These are phyloP conservation scores for Remorina albescens DNA, from an alignment of 2,797 vertebrate genomes.

Conservation along the genomic window DNA sequence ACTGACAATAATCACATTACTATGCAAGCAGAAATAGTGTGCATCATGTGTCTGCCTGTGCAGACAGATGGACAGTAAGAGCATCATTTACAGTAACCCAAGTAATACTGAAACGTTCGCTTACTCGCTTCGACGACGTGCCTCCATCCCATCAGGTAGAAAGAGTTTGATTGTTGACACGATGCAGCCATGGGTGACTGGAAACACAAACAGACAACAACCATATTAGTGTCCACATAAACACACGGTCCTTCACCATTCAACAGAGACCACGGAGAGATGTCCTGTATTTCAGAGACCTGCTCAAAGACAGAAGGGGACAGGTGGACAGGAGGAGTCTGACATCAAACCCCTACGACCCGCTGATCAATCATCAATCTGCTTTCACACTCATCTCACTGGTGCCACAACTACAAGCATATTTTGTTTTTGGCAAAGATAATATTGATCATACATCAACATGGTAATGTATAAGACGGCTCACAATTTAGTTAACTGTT, in stretches of 20 bases:
- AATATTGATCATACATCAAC: background rate
- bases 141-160: conserved; percentile 99
- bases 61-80: conserved; percentile 7
- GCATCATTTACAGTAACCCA: conserved; percentile 9
- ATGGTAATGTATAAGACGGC: background rate
- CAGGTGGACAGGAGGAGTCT: background rate
- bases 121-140: conserved; percentile 97
- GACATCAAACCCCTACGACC: background rate
- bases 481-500: no score
- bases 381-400: background rate
- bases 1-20: conserved; percentile 52
- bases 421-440: background rate
- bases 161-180: conserved; percentile 99
- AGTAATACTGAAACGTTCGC: conserved; percentile 47
- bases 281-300: background rate
- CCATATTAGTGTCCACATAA: conserved; percentile 14
- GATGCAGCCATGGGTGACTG: conserved; percentile 99
- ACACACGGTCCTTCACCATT: background rate
- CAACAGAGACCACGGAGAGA: background rate
- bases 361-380: background rate
- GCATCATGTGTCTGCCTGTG: background rate
- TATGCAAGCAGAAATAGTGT: conserved; percentile 25
- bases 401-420: background rate
- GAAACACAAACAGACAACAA: conserved; percentile 69
- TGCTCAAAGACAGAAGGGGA: background rate